A percentile compares a stretch with the other conserved stretches of the same genome.
Evolutionary conservation across 2,888 invertebrate genomes (phyloP).

Genomic region (Phasia obesa): DNA sequence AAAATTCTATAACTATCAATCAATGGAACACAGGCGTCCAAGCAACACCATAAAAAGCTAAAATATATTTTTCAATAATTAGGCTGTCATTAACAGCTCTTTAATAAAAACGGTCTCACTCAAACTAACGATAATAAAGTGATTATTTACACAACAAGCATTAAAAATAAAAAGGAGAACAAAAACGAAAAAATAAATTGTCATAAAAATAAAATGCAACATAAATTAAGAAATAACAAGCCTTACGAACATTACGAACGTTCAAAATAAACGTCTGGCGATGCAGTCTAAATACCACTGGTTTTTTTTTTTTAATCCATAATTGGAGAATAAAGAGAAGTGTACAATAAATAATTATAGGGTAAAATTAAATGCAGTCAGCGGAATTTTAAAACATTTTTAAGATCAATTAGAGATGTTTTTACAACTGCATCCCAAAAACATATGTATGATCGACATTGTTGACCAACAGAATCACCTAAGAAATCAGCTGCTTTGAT

Average conservation of each 20-base stretch:
- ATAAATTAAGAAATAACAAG: conserved; percentile 60
- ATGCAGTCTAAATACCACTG: conserved; percentile 19
- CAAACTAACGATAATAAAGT: conserved; percentile 29
- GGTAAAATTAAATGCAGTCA: neutral
- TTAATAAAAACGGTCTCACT: neutral
- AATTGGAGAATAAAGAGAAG: too few species aligned
- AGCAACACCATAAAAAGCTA: neutral
- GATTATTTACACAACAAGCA: conserved; percentile 12
- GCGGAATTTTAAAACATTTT: too few species aligned
- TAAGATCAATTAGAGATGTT: too few species aligned
- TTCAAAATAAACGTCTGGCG: conserved; percentile 7
- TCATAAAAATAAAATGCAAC: conserved; percentile 50
- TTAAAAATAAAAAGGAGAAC: neutral
- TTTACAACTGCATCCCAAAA: too few species aligned
- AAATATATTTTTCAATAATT: conserved; percentile 28
- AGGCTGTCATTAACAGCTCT: conserved; percentile 46
- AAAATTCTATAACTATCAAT: too few species aligned
- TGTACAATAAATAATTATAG: conserved; percentile 21
- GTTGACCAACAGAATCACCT: too few species aligned
- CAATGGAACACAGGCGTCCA: neutral
- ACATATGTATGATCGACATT: too few species aligned
- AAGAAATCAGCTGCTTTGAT: too few species aligned
- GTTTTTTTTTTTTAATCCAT: too few species aligned
- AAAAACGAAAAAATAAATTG: conserved; percentile 31
- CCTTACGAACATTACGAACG: neutral